These are phyloP conservation scores for Paramormyrops hopkinsi DNA, from an alignment of 2,797 vertebrate genomes.

Conservation along the genomic window DNA sequence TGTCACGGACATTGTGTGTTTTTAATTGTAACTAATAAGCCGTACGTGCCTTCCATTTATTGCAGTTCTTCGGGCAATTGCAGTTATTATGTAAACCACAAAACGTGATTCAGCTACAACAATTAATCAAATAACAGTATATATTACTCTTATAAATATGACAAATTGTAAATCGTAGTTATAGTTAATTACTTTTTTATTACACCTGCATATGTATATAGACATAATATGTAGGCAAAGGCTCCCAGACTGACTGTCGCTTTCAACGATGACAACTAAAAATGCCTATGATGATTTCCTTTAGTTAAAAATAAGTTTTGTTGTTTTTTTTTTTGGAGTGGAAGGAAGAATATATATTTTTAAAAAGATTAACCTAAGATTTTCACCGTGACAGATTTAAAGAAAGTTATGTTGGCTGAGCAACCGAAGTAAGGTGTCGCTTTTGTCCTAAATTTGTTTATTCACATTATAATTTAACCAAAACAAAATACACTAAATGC, in stretches of 20 bases:
- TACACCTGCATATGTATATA: neutral
- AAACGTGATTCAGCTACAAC: neutral
- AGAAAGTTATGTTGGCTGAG: neutral
- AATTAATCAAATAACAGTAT: neutral
- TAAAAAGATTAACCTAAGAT: neutral
- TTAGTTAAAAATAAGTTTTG: neutral
- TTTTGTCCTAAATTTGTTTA: neutral
- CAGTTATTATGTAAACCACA: neutral
- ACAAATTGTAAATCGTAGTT: neutral
- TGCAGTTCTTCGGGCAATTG: neutral
- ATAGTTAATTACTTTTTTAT: neutral
- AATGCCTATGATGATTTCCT: neutral
- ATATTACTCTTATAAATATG: neutral
- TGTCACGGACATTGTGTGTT: neutral
- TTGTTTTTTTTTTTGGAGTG: neutral
- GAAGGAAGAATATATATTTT: neutral
- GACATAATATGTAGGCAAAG: neutral
- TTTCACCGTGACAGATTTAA: neutral
- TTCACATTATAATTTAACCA: neutral
- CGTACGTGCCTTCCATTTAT: neutral
- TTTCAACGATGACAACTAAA: neutral
- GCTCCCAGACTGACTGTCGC: neutral
- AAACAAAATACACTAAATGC: neutral
- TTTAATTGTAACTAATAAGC: conserved; percentile 13
- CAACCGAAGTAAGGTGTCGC: neutral